Conservation (phyloP, 2,113 vertebrate species). For the Brachyhypopomus occidentalis region DNA sequence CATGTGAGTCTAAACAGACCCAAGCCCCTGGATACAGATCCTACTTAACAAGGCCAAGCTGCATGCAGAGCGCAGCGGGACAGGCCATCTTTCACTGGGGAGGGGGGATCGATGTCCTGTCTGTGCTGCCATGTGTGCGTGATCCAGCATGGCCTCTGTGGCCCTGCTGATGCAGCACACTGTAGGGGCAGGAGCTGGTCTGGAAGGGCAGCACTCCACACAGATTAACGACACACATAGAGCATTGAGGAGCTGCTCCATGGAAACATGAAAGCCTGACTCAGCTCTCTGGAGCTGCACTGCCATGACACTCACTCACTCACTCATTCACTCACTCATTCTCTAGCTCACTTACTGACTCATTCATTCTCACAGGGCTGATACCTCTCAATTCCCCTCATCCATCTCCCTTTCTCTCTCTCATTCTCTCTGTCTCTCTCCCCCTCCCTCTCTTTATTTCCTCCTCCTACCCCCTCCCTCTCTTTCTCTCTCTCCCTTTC, state of each 20-base stretch:
- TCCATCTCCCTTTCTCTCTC: not conserved
- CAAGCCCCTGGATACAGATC: not conserved
- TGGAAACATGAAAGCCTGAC: slow-evolving; percentile 63
- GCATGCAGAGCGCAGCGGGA: slow-evolving; percentile 8
- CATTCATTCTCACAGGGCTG: slow-evolving; percentile 32
- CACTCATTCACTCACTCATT: too few relatives aligned
- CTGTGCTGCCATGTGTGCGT: slow-evolving; percentile 54
- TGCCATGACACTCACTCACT: slow-evolving; percentile 47
- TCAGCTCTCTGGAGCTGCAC: slow-evolving; percentile 66
- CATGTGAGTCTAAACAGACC: not conserved
- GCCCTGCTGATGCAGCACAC: slow-evolving; percentile 64
- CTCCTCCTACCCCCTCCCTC: not conserved
- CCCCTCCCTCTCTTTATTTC: not conserved
- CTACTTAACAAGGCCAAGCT: not conserved
- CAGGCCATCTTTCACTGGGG: slow-evolving; percentile 34
- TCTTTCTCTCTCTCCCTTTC: not conserved
- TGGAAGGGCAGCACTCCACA: slow-evolving; percentile 45
- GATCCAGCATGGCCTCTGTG: slow-evolving; percentile 47
- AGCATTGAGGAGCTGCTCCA: slow-evolving; percentile 64
- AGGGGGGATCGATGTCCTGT: slow-evolving; percentile 59
- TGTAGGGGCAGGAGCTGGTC: slow-evolving; percentile 54
- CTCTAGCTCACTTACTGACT: too few relatives aligned
- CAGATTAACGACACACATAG: slow-evolving; percentile 71
- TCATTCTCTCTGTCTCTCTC: not conserved
- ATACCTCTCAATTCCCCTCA: not conserved